A percentile compares a stretch with the other conserved stretches of the same genome.
Evolutionary conservation across 1,140 invertebrate species (phyloP).

Genomic region (Brachionus asplanchnoidis): DNA sequence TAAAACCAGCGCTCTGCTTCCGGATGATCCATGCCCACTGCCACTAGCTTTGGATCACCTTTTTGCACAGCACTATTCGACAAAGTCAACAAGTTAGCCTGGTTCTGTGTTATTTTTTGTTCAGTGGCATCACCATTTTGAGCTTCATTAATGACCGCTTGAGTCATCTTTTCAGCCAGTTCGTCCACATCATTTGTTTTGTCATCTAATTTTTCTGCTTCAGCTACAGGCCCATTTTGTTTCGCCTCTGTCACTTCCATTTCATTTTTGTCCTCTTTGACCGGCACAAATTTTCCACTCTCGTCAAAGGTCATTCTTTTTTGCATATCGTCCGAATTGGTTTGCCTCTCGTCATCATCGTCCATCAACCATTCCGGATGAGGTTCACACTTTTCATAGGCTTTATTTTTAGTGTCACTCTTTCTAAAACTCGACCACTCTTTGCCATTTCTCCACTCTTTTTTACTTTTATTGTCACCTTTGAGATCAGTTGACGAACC

Average conservation of each 20-base stretch:
- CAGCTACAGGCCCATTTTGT: neutral
- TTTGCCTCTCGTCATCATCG: neutral
- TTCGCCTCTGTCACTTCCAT: neutral
- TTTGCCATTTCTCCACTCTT: conserved; percentile 8
- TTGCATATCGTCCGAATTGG: neutral
- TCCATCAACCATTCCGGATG: conserved; percentile 37
- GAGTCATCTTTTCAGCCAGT: neutral
- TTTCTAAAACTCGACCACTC: conserved; percentile 17
- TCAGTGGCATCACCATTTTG: neutral
- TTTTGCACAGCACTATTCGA: neutral
- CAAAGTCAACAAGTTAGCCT: neutral
- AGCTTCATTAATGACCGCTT: neutral
- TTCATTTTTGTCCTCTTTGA: neutral
- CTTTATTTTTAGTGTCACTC: neutral
- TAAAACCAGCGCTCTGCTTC: conserved; percentile 35
- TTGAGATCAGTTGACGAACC: neutral
- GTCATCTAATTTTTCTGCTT: neutral
- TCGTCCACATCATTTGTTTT: neutral
- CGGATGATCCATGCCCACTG: neutral
- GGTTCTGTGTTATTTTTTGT: neutral
- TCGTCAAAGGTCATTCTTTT: conserved; percentile 37
- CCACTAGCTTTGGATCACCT: neutral
- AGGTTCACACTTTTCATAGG: neutral
- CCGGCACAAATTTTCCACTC: conserved; percentile 16
- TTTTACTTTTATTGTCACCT: neutral